Evolutionary conservation across 2,113 vertebrate species (phyloP), one percentile per base, ranked within the genome.

Genomic region (Loxodonta africana): DNA sequence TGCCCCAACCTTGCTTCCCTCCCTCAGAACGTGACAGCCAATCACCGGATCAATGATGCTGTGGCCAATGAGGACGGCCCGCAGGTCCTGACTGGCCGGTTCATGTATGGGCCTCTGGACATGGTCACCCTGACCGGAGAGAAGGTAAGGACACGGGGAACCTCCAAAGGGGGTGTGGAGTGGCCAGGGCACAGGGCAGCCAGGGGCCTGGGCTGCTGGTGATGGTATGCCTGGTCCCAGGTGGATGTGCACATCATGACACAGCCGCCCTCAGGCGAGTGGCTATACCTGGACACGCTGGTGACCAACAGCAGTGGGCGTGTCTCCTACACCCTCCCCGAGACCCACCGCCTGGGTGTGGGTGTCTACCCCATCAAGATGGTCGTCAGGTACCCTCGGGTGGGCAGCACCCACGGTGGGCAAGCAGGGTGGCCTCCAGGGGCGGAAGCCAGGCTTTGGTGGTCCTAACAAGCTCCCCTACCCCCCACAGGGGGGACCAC

Each of bases 111-210:
- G 6, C 99, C 99, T 0, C 98, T 99, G 93, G 99, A 99, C 98
- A 99, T 99, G 99, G 99, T 99, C 96, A 99, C 99, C 0, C 99
- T 99, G 51, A 99, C 99, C 0, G 99, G 99, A 94, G 99, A 99
- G 98, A 99, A 99, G 99, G 99, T 99, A 88, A 83, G 91, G 15
- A 11, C 2, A 2, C 0, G 5, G 11, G 71, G 62, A 23, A 21
- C 33, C n/a, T n/a, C n/a, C 0, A 8, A 18, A 14, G 12, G 44
- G 78, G 90, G 51, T 0, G 6, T 6, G 20, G 53, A 28, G 33
- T 0, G 5, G 5, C 7, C 53, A 57, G 2, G 51, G 73, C 25
- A 1, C 1, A 1, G 10, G 48, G 76, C 60, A 57, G 78, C n/a
- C 51, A 0, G 25, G 21, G 41, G 33, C 10, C 0, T 0, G 0